Percentiles rank a stretch among this genome's conserved stretches.
These are phyloP conservation scores for Sweltsa coloradensis DNA, from an alignment of 1,140 invertebrate species.

Conservation along the genomic window DNA sequence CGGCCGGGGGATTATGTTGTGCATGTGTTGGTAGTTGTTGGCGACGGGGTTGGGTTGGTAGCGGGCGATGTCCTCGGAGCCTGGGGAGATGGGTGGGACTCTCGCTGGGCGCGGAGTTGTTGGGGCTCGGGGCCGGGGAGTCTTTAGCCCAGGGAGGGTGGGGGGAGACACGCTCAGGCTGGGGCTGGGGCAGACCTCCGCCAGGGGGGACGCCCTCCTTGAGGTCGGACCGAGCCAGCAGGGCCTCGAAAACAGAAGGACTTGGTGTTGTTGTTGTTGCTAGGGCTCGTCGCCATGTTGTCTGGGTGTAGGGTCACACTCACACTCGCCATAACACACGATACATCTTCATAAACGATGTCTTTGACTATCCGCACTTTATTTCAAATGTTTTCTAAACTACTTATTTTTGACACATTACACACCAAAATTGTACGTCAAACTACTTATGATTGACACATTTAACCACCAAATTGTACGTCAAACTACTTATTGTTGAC, in stretches of 20 bases:
- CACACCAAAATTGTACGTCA: no score
- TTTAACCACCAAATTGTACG: no score
- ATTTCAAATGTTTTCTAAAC: no score
- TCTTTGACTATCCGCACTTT: no score
- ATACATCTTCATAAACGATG: no score
- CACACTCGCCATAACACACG: no score
- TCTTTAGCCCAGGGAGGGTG: conserved; percentile 4
- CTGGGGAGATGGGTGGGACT: conserved; percentile 22
- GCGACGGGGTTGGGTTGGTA: background rate
- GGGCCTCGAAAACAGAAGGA: conserved; percentile 10
- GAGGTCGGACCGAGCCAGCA: conserved; percentile 8
- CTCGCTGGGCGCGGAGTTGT: no score
- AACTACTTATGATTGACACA: no score
- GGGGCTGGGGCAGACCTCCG: background rate
- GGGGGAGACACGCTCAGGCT: no score
- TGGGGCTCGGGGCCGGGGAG: conserved; percentile 11
- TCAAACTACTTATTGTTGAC: no score
- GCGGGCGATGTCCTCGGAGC: conserved; percentile 16
- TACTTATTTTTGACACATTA: no score
- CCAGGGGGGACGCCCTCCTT: background rate
- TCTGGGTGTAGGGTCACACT: no score
- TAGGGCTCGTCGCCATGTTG: background rate
- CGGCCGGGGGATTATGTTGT: conserved; percentile 7
- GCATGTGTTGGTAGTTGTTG: background rate
- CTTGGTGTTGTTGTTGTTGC: background rate